Evolutionary conservation across 2,113 vertebrate genomes (phyloP).

Genomic region (Lamprologus ornatipinnis): DNA sequence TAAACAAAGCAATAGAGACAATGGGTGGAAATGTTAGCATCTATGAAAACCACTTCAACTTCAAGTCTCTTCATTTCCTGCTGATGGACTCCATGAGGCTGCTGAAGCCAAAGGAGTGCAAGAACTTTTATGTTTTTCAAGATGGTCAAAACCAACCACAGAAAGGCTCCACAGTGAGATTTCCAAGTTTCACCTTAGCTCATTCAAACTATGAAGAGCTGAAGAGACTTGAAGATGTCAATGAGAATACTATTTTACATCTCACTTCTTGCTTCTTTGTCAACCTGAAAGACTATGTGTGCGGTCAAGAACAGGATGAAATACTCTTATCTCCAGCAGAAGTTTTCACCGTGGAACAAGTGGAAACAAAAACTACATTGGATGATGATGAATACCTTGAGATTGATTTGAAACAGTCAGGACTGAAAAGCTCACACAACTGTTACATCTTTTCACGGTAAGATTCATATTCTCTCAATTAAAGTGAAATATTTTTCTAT

Average conservation of each 20-base stretch:
- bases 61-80: slow-evolving; percentile 68
- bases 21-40: not conserved
- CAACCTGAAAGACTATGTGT: slow-evolving; percentile 1
- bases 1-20: not conserved
- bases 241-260: fast-evolving
- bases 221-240: fast-evolving
- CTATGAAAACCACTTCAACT: slow-evolving; percentile 22
- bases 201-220: fast-evolving
- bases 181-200: slow-evolving; percentile 39
- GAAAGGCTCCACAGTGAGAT: slow-evolving; percentile 13
- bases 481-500: not conserved
- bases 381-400: fast-evolving
- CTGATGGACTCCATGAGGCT: slow-evolving; percentile 50
- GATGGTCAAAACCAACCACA: not conserved
- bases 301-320: fast-evolving
- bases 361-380: fast-evolving
- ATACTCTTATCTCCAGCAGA: slow-evolving; percentile 59
- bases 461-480: not conserved
- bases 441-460: slow-evolving; percentile 52
- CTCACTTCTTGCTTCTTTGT: slow-evolving; percentile 55
- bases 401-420: slow-evolving; percentile 21
- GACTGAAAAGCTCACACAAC: not conserved
- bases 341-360: slow-evolving; percentile 43
- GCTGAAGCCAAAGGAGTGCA: not conserved
- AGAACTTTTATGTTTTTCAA: not conserved